Percentiles rank a stretch among this genome's conserved stretches.
phyloP scores from a whole-genome alignment of 2,797 vertebrate species.

The Tachyglossus aculeatus region DNA sequence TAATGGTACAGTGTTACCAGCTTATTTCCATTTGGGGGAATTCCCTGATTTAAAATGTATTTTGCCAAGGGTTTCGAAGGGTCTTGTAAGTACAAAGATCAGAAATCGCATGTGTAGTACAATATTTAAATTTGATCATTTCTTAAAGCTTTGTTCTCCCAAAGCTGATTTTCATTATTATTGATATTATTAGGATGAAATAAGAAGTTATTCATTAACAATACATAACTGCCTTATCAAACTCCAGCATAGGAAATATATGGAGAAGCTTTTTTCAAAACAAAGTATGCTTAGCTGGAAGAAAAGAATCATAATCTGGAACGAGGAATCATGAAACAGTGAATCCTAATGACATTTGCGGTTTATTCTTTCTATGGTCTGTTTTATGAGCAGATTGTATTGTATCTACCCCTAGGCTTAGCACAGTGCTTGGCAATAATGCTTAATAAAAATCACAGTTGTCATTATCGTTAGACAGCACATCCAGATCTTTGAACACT shows the following conservation, averaged over 20 bases:
- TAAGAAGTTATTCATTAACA: constrained; percentile 56
- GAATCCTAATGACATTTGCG: constrained; percentile 63
- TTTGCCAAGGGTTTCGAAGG: constrained; percentile 41
- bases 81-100: constrained; percentile 27
- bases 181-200: constrained; percentile 23
- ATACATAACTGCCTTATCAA: constrained; percentile 57
- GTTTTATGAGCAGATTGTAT: no score
- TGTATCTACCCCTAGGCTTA: no score
- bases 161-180: constrained; percentile 30
- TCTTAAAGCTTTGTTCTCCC: not conserved
- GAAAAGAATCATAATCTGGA: constrained; percentile 36
- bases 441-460: no score
- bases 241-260: constrained; percentile 50
- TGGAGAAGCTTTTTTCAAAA: constrained; percentile 50
- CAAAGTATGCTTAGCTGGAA: constrained; percentile 52
- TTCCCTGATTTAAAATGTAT: constrained; percentile 32
- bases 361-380: no score
- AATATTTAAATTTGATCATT: constrained; percentile 17
- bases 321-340: constrained; percentile 44
- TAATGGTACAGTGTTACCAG: constrained; percentile 15
- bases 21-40: constrained; percentile 46
- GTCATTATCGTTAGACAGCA: no score
- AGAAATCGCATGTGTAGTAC: constrained; percentile 6
- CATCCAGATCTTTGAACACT: no score
- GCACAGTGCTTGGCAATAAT: no score